A percentile compares a stretch with the other conserved stretches of the same genome.
phyloP scores from a whole-genome alignment of 2,113 vertebrate species.

The Rhadina sibilatrix region DNA sequence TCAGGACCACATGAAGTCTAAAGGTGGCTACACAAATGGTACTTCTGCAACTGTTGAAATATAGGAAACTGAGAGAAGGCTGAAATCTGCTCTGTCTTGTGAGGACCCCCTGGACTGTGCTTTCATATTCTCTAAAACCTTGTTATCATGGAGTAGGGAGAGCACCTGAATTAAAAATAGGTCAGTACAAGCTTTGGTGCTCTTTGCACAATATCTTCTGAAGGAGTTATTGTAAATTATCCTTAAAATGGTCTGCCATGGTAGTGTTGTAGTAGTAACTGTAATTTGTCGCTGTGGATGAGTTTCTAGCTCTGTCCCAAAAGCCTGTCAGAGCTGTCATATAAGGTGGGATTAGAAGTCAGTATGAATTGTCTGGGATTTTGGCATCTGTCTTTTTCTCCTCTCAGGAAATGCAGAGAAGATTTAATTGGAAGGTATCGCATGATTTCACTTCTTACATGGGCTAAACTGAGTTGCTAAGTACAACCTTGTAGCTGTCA shows the following conservation, averaged over 20 bases:
- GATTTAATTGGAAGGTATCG: not conserved
- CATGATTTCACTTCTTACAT: not conserved
- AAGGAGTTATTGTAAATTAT: not conserved
- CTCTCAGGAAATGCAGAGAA: not conserved
- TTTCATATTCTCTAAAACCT: not conserved
- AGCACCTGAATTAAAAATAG: not conserved
- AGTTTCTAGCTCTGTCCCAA: not conserved
- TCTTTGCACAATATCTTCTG: not conserved
- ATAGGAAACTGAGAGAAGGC: slow-evolving; percentile 66
- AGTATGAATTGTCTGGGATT: not conserved
- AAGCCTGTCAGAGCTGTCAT: not conserved
- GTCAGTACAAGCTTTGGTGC: not conserved
- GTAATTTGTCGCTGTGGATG: not conserved
- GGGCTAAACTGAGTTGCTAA: not conserved
- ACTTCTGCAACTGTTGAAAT: slow-evolving; percentile 75
- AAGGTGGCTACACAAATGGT: slow-evolving; percentile 82
- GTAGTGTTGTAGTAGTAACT: not conserved
- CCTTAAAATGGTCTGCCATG: not conserved
- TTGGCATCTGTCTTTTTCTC: not conserved
- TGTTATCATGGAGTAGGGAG: not conserved
- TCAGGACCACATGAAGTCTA: slow-evolving; percentile 88
- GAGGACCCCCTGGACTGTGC: not conserved
- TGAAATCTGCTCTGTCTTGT: not conserved
- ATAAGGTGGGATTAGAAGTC: not conserved
- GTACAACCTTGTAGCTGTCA: not conserved